Evolutionary conservation across 30 jellyfish, hydroid and myxozoan species (phyloP).

Genomic region (Turritopsis rubra): DNA sequence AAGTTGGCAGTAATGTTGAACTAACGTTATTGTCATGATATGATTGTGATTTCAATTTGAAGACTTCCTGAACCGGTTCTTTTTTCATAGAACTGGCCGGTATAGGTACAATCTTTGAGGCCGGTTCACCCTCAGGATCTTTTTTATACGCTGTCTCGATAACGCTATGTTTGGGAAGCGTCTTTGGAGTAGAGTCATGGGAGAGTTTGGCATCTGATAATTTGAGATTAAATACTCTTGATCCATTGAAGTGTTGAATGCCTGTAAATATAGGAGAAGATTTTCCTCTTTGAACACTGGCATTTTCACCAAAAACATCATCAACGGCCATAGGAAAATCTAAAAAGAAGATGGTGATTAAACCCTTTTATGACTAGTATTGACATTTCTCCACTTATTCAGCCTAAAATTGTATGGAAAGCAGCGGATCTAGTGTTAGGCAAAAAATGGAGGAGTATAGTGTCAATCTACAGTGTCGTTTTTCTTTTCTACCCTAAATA

Average conservation of each 20-base stretch:
- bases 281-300: not conserved
- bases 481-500: too few relatives aligned
- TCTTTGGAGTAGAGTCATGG: not conserved
- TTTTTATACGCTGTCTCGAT: conserved; percentile 10
- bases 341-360: not conserved
- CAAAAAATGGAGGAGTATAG: too few relatives aligned
- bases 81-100: not conserved
- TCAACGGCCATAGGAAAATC: not conserved
- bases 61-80: not conserved
- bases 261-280: not conserved
- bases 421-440: too few relatives aligned
- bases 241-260: not conserved
- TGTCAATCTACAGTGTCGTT: too few relatives aligned
- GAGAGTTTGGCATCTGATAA: not conserved
- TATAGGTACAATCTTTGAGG: not conserved
- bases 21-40: not conserved
- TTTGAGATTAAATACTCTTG: not conserved
- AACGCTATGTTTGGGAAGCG: conserved; percentile 8
- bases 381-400: too few relatives aligned
- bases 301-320: not conserved
- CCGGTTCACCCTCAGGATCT: not conserved
- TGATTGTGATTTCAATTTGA: not conserved
- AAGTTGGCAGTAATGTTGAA: not conserved
- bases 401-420: too few relatives aligned
- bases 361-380: too few relatives aligned